Evolutionary conservation across 2,888 invertebrate genomes (phyloP), one percentile per base, ranked within the genome.

Genomic region (Camptogramma bilineatum): DNA sequence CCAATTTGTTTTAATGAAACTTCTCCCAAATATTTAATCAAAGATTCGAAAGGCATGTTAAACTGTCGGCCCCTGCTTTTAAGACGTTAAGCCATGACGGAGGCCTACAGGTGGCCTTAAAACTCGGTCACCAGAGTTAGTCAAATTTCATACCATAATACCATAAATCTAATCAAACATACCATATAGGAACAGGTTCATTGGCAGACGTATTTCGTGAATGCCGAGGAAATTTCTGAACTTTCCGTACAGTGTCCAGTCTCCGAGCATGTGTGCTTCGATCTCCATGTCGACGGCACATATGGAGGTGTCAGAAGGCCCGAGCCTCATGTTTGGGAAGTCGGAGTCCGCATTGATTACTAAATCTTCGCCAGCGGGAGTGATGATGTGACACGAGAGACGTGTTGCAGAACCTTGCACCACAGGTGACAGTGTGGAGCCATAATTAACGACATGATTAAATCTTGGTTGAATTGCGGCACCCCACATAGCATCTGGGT

Each of bases 241-340:
- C 56, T 63, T 66, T n/a, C 79, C 82, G 62, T 81, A 80, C 7
- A 84, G 59, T 10, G 69, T 64, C 86, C 86, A 86, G 13, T 78
- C 53, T 4, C 83, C 84, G 18, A 85, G 53, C 57, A 74, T 69
- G 4, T 39, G 13, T 0, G 60, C 51, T 0, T 10, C 31, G 9
- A 83, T 74, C n/a, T 74, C 77, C 47, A 85, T 76, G 13, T 70
- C 62, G 17, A 84, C 70, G 52, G 74, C 77, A 56, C 86, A 86
- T 7, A 70, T 48, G 17, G 61, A 51, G 24, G 56, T 16, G 52
- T 55, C 16, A 59, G 59, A 0, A 60, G 51, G 18, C 56, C 67
- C 73, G 24, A 77, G 77, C 54, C 69, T 66, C 18, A 83, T 75
- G 39, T 78, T 70, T n/a, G 77, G 80, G 52, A 79, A 81, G 4